These are phyloP conservation scores for Rhinolophus sinicus DNA, from an alignment of 2,113 vertebrate species.

Conservation along the genomic window DNA sequence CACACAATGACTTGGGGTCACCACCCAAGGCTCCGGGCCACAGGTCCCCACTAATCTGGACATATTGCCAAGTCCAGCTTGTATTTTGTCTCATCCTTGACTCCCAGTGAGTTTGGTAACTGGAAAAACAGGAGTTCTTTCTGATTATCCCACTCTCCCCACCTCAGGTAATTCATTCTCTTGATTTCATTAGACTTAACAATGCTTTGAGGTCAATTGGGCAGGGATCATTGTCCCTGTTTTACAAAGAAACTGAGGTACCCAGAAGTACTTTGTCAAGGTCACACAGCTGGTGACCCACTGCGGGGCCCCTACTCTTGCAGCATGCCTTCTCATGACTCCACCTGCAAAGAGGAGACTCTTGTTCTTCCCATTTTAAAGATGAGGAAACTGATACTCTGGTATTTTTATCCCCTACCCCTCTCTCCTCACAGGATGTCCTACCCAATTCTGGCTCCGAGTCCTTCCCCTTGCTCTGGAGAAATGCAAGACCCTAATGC, in stretches of 20 bases:
- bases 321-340: not conserved
- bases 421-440: not conserved
- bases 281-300: not conserved
- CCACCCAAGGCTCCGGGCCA: not conserved
- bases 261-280: not conserved
- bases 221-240: not conserved
- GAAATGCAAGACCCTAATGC: not conserved
- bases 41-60: accelerated
- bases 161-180: too few species aligned
- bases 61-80: not conserved
- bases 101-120: not conserved
- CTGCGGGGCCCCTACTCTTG: not conserved
- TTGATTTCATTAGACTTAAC: not conserved
- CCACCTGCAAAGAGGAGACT: not conserved
- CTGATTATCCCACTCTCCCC: not conserved
- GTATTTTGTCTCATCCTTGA: not conserved
- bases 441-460: not conserved
- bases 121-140: not conserved
- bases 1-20: not conserved
- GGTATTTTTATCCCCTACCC: not conserved
- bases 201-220: not conserved
- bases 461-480: not conserved
- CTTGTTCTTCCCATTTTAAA: not conserved
- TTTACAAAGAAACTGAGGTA: not conserved
- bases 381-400: not conserved